Conservation (phyloP, 2,888 invertebrate genomes). For the Lordiphosa fenestrarum region DNA sequence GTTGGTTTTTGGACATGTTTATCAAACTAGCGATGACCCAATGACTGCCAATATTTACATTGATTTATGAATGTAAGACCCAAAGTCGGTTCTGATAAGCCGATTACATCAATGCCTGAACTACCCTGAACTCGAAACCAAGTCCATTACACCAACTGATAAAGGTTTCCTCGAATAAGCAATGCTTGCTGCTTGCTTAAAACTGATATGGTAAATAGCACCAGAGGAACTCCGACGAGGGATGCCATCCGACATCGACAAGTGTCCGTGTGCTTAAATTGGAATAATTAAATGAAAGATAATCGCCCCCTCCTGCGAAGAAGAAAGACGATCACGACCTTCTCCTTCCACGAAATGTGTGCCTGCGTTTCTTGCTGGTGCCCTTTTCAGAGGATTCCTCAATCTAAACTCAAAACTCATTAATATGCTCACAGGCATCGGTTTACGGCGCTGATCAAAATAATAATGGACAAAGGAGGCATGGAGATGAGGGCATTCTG, state of each 20-base stretch:
- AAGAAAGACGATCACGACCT: conserved; percentile 17
- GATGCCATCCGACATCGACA: conserved; percentile 41
- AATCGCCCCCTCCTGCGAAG: conserved; percentile 55
- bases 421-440: conserved; percentile 58
- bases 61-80: conserved; percentile 37
- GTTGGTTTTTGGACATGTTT: conserved; percentile 27
- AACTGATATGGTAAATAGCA: conserved; percentile 15
- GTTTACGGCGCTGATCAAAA: conserved; percentile 24
- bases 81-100: conserved; percentile 23
- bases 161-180: conserved; percentile 29
- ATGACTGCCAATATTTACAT: conserved; percentile 62
- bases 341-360: conserved; percentile 13
- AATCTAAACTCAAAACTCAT: conserved; percentile 62
- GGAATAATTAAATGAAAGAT: conserved; percentile 69
- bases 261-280: conserved; percentile 66
- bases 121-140: conserved; percentile 23
- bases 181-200: conserved; percentile 10
- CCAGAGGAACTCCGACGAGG: conserved; percentile 21
- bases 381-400: conserved; percentile 53
- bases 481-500: conserved; percentile 38
- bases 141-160: conserved; percentile 26
- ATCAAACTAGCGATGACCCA: conserved; percentile 60
- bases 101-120: conserved; percentile 49
- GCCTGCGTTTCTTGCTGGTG: conserved; percentile 34
- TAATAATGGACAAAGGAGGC: conserved; percentile 28